Evolutionary conservation across 2,888 invertebrate genomes (phyloP), one percentile per base, ranked within the genome.

Genomic region (Mermis nigrescens): DNA sequence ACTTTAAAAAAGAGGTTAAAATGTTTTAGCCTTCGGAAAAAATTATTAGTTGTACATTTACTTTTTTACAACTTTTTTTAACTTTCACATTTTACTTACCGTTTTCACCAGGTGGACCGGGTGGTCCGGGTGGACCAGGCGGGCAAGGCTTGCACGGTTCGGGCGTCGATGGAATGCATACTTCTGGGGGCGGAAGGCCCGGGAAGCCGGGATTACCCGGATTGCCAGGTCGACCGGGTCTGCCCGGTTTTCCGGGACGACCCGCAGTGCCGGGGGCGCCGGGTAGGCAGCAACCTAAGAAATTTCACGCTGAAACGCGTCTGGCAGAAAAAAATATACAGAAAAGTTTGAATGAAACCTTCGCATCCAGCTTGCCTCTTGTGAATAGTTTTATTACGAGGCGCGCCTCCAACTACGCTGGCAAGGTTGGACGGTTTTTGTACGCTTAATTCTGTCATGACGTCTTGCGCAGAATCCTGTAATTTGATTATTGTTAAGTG

Each of bases 401-500:
- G 31, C 46, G 38, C 28, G 27, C 24, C 46, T 22, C 19, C 12
- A 7, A 31, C 7, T 29, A 24, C 27, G 27, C 24, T 4, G 51
- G 4, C 32, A 3, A 28, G 2, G 7, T 19, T 26, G 22, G 27
- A 59, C 22, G 24, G 7, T 12, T 46, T 52, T 4, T 38, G 12
- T 31, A 69, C 68, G 60, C 65, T 64, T 64, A 71, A 66, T 62
- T 71, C 71, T 59, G 68, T 54, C 66, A 71, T 67, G 19, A 71
- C 70, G 61, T 72, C 71, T 1, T 68, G 64, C 1, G 71, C 71
- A n/a, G 70, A 71, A 28, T 68, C 61, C 69, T 69, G 51, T n/a
- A 59, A 57, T 2, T n/a, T 7, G 24, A 48, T 7, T 38, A 38
- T 12, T 38, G 7, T 38, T 38, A n/a, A 48, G 48, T n/a, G 24